A percentile compares a stretch with the other conserved stretches of the same genome.
phyloP scores from a whole-genome alignment of 2,797 vertebrate species.

The Gobionotothen gibberifrons region DNA sequence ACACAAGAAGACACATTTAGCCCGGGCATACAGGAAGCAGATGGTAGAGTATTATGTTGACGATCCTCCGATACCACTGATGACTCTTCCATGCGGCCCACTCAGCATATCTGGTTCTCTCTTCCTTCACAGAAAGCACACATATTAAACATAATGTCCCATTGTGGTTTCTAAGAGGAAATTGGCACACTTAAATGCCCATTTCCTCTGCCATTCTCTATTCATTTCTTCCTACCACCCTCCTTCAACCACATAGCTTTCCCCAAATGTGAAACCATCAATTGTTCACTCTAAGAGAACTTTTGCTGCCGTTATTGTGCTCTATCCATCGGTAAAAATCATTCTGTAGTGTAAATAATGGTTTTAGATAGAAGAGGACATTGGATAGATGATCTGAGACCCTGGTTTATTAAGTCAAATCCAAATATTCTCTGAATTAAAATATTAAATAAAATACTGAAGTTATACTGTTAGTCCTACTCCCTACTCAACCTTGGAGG shows the following conservation, averaged over 20 bases:
- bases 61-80: slow-evolving; percentile 68
- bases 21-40: slow-evolving; percentile 71
- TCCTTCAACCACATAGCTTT: slow-evolving; percentile 9
- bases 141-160: slow-evolving; percentile 68
- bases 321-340: slow-evolving; percentile 25
- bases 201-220: slow-evolving; percentile 43
- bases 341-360: slow-evolving; percentile 4
- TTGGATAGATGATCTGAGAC: slow-evolving; percentile 11
- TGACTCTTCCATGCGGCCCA: slow-evolving; percentile 75
- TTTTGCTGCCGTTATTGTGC: background rate
- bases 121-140: slow-evolving; percentile 61
- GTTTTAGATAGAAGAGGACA: slow-evolving; percentile 13
- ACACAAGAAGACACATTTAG: slow-evolving; percentile 72
- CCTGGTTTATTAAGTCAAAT: background rate
- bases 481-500: too few species aligned
- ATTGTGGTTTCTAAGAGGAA: slow-evolving; percentile 53
- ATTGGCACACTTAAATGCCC: slow-evolving; percentile 35
- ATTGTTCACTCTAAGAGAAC: slow-evolving; percentile 6
- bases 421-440: background rate
- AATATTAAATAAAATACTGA: too few species aligned
- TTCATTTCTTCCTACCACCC: slow-evolving; percentile 41
- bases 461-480: background rate
- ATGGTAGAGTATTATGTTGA: slow-evolving; percentile 76
- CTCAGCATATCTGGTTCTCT: slow-evolving; percentile 70
- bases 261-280: slow-evolving; percentile 28